Conservation (phyloP, 1,140 invertebrate genomes). For the Drosophila cardini region DNA sequence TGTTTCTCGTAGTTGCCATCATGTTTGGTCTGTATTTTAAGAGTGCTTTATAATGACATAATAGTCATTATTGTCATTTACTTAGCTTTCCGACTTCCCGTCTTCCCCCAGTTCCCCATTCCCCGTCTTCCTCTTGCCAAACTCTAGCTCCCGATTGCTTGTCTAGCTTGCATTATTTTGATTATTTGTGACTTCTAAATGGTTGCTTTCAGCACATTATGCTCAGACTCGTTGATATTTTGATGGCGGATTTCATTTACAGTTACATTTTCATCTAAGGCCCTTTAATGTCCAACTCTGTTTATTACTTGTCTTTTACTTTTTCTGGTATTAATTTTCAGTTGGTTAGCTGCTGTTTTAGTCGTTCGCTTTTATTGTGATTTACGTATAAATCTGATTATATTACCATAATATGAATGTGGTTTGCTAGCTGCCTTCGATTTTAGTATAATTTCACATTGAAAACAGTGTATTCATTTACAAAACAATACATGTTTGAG, state of each 20-base stretch:
- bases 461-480: no score
- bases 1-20: slow-evolving; percentile 51
- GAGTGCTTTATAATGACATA: slow-evolving; percentile 78
- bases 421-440: slow-evolving; percentile 20
- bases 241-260: slow-evolving; percentile 58
- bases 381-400: slow-evolving; percentile 39
- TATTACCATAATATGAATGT: slow-evolving; percentile 33
- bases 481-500: no score
- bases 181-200: slow-evolving; percentile 75
- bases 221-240: slow-evolving; percentile 57
- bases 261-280: slow-evolving; percentile 38
- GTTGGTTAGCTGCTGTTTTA: slow-evolving; percentile 1
- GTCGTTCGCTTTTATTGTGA: slow-evolving; percentile 16
- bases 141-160: slow-evolving; percentile 25
- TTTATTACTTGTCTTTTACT: slow-evolving; percentile 39
- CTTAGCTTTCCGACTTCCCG: slow-evolving; percentile 45
- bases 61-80: slow-evolving; percentile 83
- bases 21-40: slow-evolving; percentile 70
- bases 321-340: no score
- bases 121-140: neutral
- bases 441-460: no score
- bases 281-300: slow-evolving; percentile 40
- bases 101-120: slow-evolving; percentile 13
- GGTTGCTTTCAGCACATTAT: slow-evolving; percentile 71
- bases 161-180: slow-evolving; percentile 66